Percentiles rank a stretch among this genome's conserved stretches.
Conservation (phyloP, 2,888 invertebrate genomes). For the Andrena hattorfiana region DNA sequence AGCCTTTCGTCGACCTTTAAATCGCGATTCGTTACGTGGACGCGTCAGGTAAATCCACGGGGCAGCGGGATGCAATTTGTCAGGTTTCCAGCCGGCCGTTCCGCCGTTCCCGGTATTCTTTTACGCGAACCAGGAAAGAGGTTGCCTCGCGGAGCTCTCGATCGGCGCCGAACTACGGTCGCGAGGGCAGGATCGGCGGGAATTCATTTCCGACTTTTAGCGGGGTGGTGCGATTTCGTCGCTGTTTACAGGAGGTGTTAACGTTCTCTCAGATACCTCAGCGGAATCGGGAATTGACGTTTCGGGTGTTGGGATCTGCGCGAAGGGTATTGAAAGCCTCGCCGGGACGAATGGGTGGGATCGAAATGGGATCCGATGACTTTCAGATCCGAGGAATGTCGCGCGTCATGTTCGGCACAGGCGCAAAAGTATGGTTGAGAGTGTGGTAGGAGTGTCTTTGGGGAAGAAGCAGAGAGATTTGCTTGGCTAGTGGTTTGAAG, state of each 20-base stretch:
- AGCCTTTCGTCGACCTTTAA: slow-evolving; percentile 47
- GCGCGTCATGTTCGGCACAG: slow-evolving; percentile 1
- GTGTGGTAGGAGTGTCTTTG: not conserved
- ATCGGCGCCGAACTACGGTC: slow-evolving; percentile 1
- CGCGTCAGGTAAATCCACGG: not conserved
- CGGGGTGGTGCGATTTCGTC: not conserved
- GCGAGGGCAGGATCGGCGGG: not conserved
- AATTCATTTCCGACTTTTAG: not conserved
- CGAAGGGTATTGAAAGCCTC: too few relatives aligned
- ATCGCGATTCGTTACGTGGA: slow-evolving; percentile 23
- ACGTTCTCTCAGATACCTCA: not conserved
- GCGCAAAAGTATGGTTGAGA: not conserved
- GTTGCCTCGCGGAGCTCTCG: not conserved
- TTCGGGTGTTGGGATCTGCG: not conserved
- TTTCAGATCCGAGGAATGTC: not conserved
- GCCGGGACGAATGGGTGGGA: too few relatives aligned
- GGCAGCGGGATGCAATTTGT: slow-evolving; percentile 23
- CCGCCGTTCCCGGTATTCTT: not conserved
- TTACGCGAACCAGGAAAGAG: slow-evolving; percentile 5
- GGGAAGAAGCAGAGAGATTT: not conserved
- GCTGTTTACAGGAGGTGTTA: not conserved
- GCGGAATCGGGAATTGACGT: not conserved
- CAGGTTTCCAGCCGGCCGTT: not conserved
- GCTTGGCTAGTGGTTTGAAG: too few relatives aligned
- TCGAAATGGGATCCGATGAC: not conserved